Conservation (phyloP, 2,113 vertebrate genomes). For the Limnothrissa miodon region DNA sequence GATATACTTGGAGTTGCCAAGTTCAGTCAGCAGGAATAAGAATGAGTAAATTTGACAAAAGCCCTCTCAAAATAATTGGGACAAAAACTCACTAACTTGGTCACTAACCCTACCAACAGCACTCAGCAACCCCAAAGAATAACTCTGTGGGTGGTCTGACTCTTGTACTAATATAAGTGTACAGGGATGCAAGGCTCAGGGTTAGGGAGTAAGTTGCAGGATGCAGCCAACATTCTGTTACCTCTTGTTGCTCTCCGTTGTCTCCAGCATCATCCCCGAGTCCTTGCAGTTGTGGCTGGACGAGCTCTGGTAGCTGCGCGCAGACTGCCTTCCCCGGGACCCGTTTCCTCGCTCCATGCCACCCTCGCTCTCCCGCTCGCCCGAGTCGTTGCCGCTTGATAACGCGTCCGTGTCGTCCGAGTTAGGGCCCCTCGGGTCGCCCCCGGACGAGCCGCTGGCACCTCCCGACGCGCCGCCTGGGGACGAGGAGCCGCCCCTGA, state of each 20-base stretch:
- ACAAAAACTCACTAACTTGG: no score
- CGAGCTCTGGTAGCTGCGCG: constrained; percentile 78
- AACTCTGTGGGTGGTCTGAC: no score
- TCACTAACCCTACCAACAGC: no score
- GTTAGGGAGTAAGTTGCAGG: background rate
- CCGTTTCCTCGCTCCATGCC: constrained; percentile 56
- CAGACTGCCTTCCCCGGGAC: constrained; percentile 67
- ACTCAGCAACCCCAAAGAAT: no score
- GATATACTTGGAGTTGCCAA: no score
- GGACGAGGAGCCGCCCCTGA: constrained; percentile 35
- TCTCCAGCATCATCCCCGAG: constrained; percentile 82
- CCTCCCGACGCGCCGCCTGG: constrained; percentile 55
- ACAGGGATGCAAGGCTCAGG: no score
- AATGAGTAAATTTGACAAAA: no score
- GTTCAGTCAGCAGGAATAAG: no score
- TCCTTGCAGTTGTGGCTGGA: constrained; percentile 82
- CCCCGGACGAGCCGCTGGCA: constrained; percentile 43
- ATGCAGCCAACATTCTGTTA: constrained; percentile 29
- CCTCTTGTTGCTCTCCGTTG: constrained; percentile 85
- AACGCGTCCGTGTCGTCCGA: constrained; percentile 79
- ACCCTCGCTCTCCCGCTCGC: constrained; percentile 74
- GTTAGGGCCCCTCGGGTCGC: constrained; percentile 56
- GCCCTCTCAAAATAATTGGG: no score
- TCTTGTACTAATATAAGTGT: no score
- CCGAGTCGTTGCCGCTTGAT: constrained; percentile 86